Percentiles rank a stretch among this genome's conserved stretches.
Evolutionary conservation across 1,140 invertebrate genomes (phyloP).

Genomic region (Formica selysi): DNA sequence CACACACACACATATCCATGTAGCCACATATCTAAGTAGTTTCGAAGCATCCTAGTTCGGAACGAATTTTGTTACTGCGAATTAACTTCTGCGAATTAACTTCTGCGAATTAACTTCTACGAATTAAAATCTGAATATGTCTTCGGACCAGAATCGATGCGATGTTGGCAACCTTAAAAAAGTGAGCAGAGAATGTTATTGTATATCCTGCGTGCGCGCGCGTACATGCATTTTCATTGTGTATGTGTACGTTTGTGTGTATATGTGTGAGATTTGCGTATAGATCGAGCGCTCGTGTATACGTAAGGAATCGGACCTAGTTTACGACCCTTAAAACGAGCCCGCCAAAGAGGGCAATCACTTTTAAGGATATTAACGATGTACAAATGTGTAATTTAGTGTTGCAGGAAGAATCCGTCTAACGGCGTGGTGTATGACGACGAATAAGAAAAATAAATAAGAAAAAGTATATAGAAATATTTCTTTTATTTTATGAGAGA

Average conservation of each 20-base stretch:
- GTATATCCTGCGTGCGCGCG: constrained; percentile 40
- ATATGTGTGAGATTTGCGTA: constrained; percentile 11
- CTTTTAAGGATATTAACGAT: constrained; percentile 77
- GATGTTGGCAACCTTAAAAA: constrained; percentile 36
- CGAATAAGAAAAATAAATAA: constrained; percentile 58
- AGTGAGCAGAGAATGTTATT: constrained; percentile 50
- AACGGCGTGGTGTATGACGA: constrained; percentile 62
- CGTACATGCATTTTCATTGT: constrained; percentile 31
- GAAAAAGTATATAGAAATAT: constrained; percentile 68
- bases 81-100: constrained; percentile 9
- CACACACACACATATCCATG: background rate
- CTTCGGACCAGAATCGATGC: constrained; percentile 1
- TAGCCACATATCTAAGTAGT: constrained; percentile 38
- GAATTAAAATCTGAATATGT: constrained; percentile 14
- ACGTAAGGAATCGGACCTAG: constrained; percentile 53
- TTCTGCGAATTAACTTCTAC: background rate
- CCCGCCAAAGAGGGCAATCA: constrained; percentile 42
- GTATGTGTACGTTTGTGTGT: constrained; percentile 26
- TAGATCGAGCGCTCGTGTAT: constrained; percentile 47
- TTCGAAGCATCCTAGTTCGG: background rate
- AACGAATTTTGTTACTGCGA: background rate
- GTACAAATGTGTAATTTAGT: constrained; percentile 82
- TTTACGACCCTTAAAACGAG: constrained; percentile 59
- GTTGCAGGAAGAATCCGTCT: constrained; percentile 76
- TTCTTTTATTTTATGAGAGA: constrained; percentile 75